A percentile compares a stretch with the other conserved stretches of the same genome.
Conservation (phyloP, 2,888 invertebrate species). For the Lysandra coridon region DNA sequence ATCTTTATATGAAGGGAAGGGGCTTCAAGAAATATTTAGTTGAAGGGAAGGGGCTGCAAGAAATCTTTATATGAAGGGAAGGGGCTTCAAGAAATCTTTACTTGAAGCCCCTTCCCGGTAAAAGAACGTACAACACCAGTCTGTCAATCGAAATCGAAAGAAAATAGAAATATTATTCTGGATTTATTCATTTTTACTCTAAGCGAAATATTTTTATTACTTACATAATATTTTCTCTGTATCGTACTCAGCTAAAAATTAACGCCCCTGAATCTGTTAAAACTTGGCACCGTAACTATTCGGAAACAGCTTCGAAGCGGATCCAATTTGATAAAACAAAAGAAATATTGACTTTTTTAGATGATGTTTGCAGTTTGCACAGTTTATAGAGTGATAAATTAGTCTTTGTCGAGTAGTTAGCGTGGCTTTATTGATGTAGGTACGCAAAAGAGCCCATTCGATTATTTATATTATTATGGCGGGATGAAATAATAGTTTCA, state of each 20-base stretch:
- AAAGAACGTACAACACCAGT: too few species aligned
- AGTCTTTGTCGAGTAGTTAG: slow-evolving; percentile 4
- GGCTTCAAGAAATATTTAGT: too few species aligned
- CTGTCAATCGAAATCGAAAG: too few species aligned
- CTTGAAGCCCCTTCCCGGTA: too few species aligned
- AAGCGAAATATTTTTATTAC: too few species aligned
- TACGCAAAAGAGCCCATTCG: neutral
- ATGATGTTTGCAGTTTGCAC: neutral
- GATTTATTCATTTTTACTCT: too few species aligned
- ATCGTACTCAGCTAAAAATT: neutral
- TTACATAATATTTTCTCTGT: neutral
- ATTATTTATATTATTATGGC: slow-evolving; percentile 6
- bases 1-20: too few species aligned
- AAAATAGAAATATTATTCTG: too few species aligned
- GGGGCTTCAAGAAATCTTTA: too few species aligned
- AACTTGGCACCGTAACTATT: neutral
- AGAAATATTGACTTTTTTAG: slow-evolving; percentile 11
- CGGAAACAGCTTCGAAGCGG: neutral
- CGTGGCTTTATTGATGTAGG: slow-evolving; percentile 5
- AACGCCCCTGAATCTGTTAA: neutral
- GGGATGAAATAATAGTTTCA: neutral
- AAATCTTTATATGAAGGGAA: too few species aligned
- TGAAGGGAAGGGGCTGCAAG: too few species aligned
- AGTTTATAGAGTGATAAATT: slow-evolving; percentile 11
- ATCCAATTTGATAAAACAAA: slow-evolving; percentile 23